phyloP scores from a whole-genome alignment of 2,888 invertebrate genomes.

The Apocheima hispidaria region DNA sequence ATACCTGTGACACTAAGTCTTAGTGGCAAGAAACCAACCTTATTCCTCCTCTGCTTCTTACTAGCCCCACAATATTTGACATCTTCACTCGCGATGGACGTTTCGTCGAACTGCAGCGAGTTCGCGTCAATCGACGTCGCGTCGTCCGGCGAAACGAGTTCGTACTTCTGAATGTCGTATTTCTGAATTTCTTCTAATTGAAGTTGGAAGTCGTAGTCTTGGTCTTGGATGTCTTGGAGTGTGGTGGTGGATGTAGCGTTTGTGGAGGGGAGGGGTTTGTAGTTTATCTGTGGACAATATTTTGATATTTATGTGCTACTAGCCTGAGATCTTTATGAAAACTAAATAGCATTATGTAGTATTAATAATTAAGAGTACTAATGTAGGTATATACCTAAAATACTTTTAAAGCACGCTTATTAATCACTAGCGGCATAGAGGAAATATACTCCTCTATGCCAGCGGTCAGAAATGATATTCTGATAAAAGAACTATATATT shows the following conservation, averaged over 20 bases:
- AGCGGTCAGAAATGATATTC: too few relatives aligned
- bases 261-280: conserved; percentile 59
- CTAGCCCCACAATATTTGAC: conserved; percentile 68
- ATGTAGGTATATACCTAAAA: too few relatives aligned
- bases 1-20: too few relatives aligned
- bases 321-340: too few relatives aligned
- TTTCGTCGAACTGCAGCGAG: conserved; percentile 68
- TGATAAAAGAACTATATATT: too few relatives aligned
- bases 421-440: too few relatives aligned
- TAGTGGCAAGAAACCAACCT: conserved; percentile 28
- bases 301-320: too few relatives aligned
- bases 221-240: conserved; percentile 49
- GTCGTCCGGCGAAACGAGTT: conserved; percentile 51
- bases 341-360: too few relatives aligned
- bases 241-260: conserved; percentile 66
- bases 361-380: too few relatives aligned
- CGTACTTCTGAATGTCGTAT: conserved; percentile 44
- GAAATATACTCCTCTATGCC: too few relatives aligned
- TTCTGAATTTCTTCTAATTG: conserved; percentile 46
- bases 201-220: conserved; percentile 48
- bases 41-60: conserved; percentile 70
- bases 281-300: conserved; percentile 57
- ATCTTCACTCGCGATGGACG: conserved; percentile 70
- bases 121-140: conserved; percentile 73
- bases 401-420: too few relatives aligned